Conservation (phyloP, 1,140 invertebrate genomes). For the Drosophila rhopaloa region DNA sequence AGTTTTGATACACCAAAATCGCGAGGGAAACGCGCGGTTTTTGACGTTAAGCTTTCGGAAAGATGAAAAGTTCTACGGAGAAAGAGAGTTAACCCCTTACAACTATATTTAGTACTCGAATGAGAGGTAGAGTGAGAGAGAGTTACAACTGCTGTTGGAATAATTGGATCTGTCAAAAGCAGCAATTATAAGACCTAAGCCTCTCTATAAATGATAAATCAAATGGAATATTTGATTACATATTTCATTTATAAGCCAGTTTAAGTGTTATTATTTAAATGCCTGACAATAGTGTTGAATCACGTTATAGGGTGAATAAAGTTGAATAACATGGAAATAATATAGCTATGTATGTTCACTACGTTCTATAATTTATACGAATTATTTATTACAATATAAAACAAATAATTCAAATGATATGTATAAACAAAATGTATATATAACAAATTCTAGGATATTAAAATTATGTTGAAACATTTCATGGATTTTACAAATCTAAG, state of each 20-base stretch:
- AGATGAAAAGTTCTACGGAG: conserved; percentile 29
- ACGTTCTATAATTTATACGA: too few relatives aligned
- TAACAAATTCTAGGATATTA: too few relatives aligned
- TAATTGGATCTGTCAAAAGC: conserved; percentile 79
- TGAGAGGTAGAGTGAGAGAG: conserved; percentile 3
- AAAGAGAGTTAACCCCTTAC: conserved; percentile 20
- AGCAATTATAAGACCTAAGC: conserved; percentile 47
- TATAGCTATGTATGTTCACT: too few relatives aligned
- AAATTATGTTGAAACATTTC: too few relatives aligned
- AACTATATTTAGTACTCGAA: conserved; percentile 12
- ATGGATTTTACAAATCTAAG: too few relatives aligned
- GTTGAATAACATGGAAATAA: neutral
- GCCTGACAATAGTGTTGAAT: neutral
- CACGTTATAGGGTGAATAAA: neutral
- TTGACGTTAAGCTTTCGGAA: conserved; percentile 16
- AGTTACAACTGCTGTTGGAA: conserved; percentile 33
- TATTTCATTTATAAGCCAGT: conserved; percentile 10
- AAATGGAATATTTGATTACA: conserved; percentile 30
- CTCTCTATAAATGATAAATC: conserved; percentile 40
- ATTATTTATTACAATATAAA: too few relatives aligned
- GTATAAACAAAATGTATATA: too few relatives aligned
- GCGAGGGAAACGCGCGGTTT: conserved; percentile 47
- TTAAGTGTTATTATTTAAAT: conserved; percentile 1
- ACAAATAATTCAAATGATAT: too few relatives aligned
- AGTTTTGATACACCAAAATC: conserved; percentile 46